Percentiles rank a stretch among this genome's conserved stretches.
Evolutionary conservation across 2,888 invertebrate genomes (phyloP).

Genomic region (Sinotaia quadrata): DNA sequence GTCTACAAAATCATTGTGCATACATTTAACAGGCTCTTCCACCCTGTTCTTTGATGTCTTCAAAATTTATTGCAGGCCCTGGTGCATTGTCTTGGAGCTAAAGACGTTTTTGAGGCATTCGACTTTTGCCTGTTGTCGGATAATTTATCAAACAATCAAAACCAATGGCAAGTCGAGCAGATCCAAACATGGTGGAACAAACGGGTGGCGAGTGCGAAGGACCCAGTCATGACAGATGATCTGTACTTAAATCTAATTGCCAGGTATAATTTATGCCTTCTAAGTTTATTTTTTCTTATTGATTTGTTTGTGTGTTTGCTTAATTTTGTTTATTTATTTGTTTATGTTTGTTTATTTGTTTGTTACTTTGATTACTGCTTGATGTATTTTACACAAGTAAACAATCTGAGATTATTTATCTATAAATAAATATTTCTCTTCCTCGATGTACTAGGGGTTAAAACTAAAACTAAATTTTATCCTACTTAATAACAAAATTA

Average conservation of each 20-base stretch:
- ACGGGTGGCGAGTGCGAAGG: background rate
- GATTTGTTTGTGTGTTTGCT: too few species aligned
- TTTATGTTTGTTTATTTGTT: too few species aligned
- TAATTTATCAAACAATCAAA: background rate
- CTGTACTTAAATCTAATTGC: conserved; percentile 5
- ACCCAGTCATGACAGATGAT: background rate
- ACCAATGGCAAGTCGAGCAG: background rate
- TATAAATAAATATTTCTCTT: too few species aligned
- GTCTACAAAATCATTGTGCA: background rate
- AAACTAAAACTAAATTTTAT: too few species aligned
- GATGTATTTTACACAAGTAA: too few species aligned
- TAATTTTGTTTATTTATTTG: too few species aligned
- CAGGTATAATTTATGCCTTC: too few species aligned
- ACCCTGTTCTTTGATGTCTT: background rate
- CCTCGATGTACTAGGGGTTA: too few species aligned
- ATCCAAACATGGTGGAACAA: background rate
- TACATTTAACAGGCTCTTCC: background rate
- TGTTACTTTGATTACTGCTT: too few species aligned
- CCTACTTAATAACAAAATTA: too few species aligned
- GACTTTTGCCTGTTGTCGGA: conserved; percentile 13
- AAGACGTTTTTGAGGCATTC: background rate
- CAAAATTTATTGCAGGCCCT: background rate
- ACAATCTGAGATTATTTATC: too few species aligned
- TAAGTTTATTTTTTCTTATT: too few species aligned
- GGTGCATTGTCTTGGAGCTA: conserved; percentile 6